These are phyloP conservation scores for Arctopsyche grandis DNA, from an alignment of 1,140 invertebrate species.

Conservation along the genomic window DNA sequence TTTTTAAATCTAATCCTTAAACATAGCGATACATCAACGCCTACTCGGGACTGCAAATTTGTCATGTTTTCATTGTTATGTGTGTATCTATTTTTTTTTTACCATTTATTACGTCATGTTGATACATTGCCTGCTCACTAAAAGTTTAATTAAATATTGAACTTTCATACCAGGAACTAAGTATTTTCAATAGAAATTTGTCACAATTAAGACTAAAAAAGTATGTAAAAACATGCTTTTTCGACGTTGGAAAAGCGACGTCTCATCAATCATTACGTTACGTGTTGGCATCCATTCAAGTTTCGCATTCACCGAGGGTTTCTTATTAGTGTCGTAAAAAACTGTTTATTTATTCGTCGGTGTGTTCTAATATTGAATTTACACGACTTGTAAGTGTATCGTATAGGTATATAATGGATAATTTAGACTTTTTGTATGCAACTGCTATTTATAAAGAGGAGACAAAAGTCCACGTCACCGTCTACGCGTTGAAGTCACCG, in stretches of 20 bases:
- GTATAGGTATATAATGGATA: not conserved
- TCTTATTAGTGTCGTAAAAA: too few relatives aligned
- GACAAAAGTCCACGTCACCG: too few relatives aligned
- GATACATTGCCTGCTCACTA: not conserved
- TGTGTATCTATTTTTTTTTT: not conserved
- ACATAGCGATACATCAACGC: not conserved
- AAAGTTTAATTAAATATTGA: not conserved
- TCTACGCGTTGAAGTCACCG: not conserved
- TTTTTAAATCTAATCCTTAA: not conserved
- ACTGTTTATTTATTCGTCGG: too few relatives aligned
- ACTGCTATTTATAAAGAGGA: not conserved
- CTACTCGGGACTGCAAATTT: not conserved
- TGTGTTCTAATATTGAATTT: not conserved
- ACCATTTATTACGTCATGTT: not conserved
- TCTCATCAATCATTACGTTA: too few relatives aligned
- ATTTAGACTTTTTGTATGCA: not conserved
- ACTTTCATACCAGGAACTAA: too few relatives aligned
- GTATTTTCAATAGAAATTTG: too few relatives aligned
- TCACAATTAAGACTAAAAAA: too few relatives aligned
- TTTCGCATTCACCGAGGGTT: too few relatives aligned
- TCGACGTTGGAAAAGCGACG: too few relatives aligned
- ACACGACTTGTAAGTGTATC: not conserved
- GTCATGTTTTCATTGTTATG: not conserved
- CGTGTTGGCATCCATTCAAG: too few relatives aligned
- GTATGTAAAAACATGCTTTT: too few relatives aligned